Percentiles rank a stretch among this genome's conserved stretches.
These are phyloP conservation scores for Pollimyrus isidori DNA, from an alignment of 2,113 vertebrate genomes.

Conservation along the genomic window DNA sequence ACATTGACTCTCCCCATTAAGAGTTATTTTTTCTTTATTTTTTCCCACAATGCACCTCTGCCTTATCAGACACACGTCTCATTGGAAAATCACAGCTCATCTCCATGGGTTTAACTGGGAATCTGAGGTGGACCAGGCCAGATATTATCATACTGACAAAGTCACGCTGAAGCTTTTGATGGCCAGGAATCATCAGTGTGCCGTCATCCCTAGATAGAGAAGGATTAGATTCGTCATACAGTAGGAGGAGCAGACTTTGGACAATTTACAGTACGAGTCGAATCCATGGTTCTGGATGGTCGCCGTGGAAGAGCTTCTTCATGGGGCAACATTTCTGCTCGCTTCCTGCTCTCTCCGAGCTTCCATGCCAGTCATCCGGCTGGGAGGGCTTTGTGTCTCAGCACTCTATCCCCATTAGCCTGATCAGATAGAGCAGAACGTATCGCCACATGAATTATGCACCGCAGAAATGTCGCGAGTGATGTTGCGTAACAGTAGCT, in stretches of 20 bases:
- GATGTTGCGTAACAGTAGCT: background rate
- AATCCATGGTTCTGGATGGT: background rate
- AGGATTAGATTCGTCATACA: background rate
- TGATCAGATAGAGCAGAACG: background rate
- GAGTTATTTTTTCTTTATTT: background rate
- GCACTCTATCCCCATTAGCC: background rate
- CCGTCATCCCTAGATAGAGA: background rate
- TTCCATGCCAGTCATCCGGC: background rate
- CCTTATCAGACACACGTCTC: background rate
- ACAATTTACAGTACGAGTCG: background rate
- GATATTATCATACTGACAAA: background rate
- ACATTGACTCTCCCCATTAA: background rate
- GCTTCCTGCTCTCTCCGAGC: background rate
- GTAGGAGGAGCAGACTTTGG: background rate
- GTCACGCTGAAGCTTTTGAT: background rate
- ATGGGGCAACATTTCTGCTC: background rate
- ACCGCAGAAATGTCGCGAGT: background rate
- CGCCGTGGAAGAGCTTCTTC: background rate
- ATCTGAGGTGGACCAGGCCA: background rate
- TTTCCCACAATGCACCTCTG: background rate
- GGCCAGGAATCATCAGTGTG: background rate
- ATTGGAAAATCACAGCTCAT: background rate
- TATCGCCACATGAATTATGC: background rate
- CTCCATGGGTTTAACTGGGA: background rate
- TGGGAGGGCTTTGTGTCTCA: background rate